Base-by-base conservation (phyloP, 2,797 vertebrate genomes). In the Ptychobarbus kaznakovi region DNA sequence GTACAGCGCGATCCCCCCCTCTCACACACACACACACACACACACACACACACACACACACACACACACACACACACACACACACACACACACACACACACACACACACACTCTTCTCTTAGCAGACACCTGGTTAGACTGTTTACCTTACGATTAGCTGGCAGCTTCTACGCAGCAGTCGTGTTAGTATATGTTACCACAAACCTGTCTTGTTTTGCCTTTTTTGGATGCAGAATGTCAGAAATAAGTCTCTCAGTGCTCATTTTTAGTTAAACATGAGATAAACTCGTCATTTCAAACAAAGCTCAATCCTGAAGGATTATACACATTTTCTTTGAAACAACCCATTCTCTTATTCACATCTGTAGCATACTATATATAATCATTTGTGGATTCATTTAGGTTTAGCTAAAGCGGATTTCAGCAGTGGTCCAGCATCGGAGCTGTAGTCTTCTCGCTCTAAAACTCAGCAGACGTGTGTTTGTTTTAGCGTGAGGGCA, bases 401-500 rank as follows among this genome's bases (percentile, higher is more conserved):
- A n/a, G 2, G 4, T 58, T 56, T 16, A n/a, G 13, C 35, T 77
- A 61, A 58, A 58, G 35, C 75, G 28, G 51, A 22, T 58, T 72
- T 44, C 46, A 73, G 28, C 63, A 66, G 6, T 35, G 28, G 63
- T 66, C 15, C 28, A 66, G 63, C 28, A 66, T 35, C 63, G 18
- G 13, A 70, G 49, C 3, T 58, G 10, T 18, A 35, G 10, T 46
- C 2, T 0, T 28, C 28, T 32, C 10, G 58, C 9, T 51, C 28
- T 73, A 25, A 65, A 85, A 73, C 44, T 15, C 65, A 5, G 22
- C 25, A 42, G 82, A 66, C 44, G 11, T 38, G 35, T 73, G 63
- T 82, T 82, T 86, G 73, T 65, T 73, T 84, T 75, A 82, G 44
- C 68, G 13, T 7, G 51, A 82, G 51, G 49, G 65, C 16, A 49